These are phyloP conservation scores for Dynastes hyllus DNA, from an alignment of 2,888 invertebrate species.

Conservation along the genomic window DNA sequence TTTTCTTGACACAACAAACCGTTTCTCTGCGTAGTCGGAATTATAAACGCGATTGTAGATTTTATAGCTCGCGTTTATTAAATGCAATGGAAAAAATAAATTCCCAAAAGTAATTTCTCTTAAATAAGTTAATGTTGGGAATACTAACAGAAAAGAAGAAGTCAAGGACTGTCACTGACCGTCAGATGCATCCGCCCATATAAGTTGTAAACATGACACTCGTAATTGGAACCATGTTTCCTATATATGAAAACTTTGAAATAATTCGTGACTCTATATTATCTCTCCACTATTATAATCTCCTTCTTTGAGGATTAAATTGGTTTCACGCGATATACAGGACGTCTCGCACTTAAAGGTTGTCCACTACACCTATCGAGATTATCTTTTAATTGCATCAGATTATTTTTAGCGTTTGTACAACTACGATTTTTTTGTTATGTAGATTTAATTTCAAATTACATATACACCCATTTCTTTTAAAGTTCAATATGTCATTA, in stretches of 20 bases:
- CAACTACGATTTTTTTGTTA: slow-evolving; percentile 27
- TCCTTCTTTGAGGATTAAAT: slow-evolving; percentile 14
- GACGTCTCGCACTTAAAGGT: background rate
- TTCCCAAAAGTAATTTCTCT: background rate
- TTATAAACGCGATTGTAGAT: background rate
- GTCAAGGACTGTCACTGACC: slow-evolving; percentile 34
- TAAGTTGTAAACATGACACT: slow-evolving; percentile 24
- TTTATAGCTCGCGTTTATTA: too few species aligned
- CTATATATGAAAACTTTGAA: background rate
- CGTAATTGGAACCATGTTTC: slow-evolving; percentile 3
- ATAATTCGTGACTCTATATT: background rate
- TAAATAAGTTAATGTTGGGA: background rate
- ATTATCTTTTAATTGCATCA: slow-evolving; percentile 31
- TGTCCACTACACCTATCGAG: background rate
- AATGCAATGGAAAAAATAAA: background rate
- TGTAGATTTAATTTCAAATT: slow-evolving; percentile 36
- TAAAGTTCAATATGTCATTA: slow-evolving; percentile 44
- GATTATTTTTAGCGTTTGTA: slow-evolving; percentile 17
- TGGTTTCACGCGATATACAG: background rate
- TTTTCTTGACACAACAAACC: too few species aligned
- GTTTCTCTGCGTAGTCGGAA: background rate
- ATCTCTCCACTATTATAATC: background rate
- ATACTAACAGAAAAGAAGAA: slow-evolving; percentile 7
- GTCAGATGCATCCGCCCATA: slow-evolving; percentile 14
- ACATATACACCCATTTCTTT: slow-evolving; percentile 38